Conservation (phyloP, 2,888 invertebrate genomes). For the Byasa hedistus region DNA sequence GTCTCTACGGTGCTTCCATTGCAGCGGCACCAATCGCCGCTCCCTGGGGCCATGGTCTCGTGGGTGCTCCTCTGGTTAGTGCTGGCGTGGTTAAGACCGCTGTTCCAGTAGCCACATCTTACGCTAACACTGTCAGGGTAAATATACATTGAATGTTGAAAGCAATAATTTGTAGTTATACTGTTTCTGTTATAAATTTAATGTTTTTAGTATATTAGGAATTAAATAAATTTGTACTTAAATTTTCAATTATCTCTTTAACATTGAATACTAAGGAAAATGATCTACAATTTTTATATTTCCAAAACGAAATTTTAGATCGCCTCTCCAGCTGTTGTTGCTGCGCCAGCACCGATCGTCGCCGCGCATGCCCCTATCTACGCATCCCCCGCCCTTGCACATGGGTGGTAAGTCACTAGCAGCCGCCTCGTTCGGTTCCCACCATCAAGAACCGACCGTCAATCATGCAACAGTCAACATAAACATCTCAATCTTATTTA, state of each 20-base stretch:
- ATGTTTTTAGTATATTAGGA: too few species aligned
- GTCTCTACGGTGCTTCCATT: constrained; percentile 54
- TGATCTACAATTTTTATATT: too few species aligned
- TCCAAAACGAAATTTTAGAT: constrained; percentile 46
- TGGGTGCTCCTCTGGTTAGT: constrained; percentile 60
- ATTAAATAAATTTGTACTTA: too few species aligned
- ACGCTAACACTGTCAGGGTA: constrained; percentile 83
- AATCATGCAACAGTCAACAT: constrained; percentile 65
- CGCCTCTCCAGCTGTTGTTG: constrained; percentile 62
- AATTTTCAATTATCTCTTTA: too few species aligned
- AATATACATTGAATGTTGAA: constrained; percentile 32
- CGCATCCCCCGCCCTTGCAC: constrained; percentile 53
- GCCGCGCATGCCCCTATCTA: constrained; percentile 58
- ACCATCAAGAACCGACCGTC: constrained; percentile 38
- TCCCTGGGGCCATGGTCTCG: constrained; percentile 58
- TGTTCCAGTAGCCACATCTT: constrained; percentile 82
- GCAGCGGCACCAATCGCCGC: constrained; percentile 56
- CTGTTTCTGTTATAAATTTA: neutral
- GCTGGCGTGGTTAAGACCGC: constrained; percentile 73
- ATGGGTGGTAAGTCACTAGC: constrained; percentile 58
- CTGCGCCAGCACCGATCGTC: constrained; percentile 54
- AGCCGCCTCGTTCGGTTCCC: constrained; percentile 37
- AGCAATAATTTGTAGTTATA: neutral
- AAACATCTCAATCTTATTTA: constrained; percentile 47
- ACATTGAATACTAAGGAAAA: too few species aligned